Percentiles rank a stretch among this genome's conserved stretches.
phyloP scores from a whole-genome alignment of 2,797 vertebrate species.

The Rhabdophis nuchalis region DNA sequence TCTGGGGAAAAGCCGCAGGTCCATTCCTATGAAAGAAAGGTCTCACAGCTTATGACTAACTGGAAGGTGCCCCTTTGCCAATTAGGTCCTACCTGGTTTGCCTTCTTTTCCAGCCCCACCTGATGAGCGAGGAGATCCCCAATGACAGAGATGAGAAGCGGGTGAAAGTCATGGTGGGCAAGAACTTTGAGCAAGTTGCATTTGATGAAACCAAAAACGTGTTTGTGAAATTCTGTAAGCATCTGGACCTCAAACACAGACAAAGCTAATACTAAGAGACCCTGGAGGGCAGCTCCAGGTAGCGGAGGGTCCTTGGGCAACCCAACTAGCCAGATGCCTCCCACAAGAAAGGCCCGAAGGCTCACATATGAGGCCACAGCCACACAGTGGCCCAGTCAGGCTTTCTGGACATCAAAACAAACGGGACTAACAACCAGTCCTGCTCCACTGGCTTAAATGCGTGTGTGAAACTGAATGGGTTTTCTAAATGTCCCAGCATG shows the following conservation, averaged over 20 bases:
- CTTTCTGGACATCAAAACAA: neutral
- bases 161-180: conserved; percentile 87
- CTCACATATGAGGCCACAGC: neutral
- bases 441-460: neutral
- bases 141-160: conserved; percentile 81
- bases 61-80: neutral
- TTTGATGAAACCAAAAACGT: conserved; percentile 82
- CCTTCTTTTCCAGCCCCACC: conserved; percentile 58
- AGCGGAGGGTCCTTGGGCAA: neutral
- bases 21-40: neutral
- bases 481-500: neutral
- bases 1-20: neutral
- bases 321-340: neutral
- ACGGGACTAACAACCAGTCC: neutral
- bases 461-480: neutral
- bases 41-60: neutral
- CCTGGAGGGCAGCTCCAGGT: neutral
- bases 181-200: conserved; percentile 82
- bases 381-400: neutral
- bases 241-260: too few relatives aligned
- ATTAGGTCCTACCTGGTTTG: neutral
- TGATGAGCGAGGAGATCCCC: conserved; percentile 80
- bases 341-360: neutral
- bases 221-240: conserved; percentile 89
- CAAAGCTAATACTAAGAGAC: neutral